Base-by-base conservation (phyloP, 2,888 invertebrate species). In the Erebia aethiops region DNA sequence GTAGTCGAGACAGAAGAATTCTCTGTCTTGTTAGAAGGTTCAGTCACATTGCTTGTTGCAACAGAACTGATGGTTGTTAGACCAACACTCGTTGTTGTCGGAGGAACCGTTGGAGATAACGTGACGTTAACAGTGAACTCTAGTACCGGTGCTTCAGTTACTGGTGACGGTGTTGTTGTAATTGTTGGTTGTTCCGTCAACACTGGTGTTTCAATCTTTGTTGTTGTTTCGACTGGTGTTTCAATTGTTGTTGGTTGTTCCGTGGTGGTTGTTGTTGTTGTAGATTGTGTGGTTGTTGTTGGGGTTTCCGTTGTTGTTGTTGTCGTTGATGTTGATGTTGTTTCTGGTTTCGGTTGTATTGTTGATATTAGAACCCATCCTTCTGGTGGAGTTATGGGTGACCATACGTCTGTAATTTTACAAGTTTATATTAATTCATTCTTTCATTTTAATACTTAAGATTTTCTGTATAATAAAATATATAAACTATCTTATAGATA, bases 311-410 rank as follows among this genome's bases (percentile, higher is more conserved):
- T 77, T 62, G 79, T 73, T 65, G 81, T 77, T 41, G 79, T 73
- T 54, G 80, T 74, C 3, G 79, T 75, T 54, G 79, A 74, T n/a
- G 82, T 76, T 11, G 82, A 75, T 4, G 85, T 75, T 0, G 84
- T 77, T 82, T 89, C 91, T 65, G 84, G 84, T 81, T 86, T 91
- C 64, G 88, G 88, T 73, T 87, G 83, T 46, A 89, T 82, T 10
- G 89, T 87, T 73, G 90, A 89, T 74, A 93, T 84, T 66, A 95
- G 86, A 11, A 96, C 94, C 96, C 96, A 96, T 11, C 95, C 95
- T 77, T 95, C 95, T 10, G 95, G 95, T 8, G 95, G 94, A 1
- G 95, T 95, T 63, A 95, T 93, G 7, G 95, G 95, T 16, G 94
- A 93, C 95, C 95, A 95, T 71, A 93, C 93, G 84, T 94, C 94